Evolutionary conservation across 53 echinoderm and acorn worm species (phyloP), one percentile per base, ranked within the genome.

Genomic region (Henricia sp.): DNA sequence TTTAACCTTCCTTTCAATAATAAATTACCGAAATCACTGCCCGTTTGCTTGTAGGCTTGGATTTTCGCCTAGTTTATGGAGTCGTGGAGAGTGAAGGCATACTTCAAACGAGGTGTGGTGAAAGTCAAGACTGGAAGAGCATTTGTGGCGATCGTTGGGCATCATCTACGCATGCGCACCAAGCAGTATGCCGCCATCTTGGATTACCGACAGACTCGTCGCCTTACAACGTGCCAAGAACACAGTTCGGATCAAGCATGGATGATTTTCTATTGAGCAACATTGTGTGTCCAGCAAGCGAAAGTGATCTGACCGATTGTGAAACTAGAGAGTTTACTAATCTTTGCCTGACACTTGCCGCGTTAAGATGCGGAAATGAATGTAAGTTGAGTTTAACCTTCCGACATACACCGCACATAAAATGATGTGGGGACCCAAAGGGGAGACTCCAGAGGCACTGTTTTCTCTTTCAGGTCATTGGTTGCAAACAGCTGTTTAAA

Each of bases 131-230:
- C 14, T 76, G 76, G 76, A 5, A 76, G 1, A 27, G 57, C 17
- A 4, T 58, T 1, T 76, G 76, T 36, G 59, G 42, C 3, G 32
- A 57, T 1, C 19, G 28, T 30, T 76, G 76, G 76, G 6, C 14
- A 10, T 25, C 1, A 26, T 37, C 76, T 12, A 21, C 57, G 23
- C 59, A 40, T 58, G 76, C 43, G 26, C 76, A 43, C 11, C 25
- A 38, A 39, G 38, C 39, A 25, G 59, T 41, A 28, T 76, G 57
- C 76, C 76, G 76, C 42, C 39, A 76, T 56, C 41, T 76, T 28
- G 76, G 76, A 27, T 57, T 57, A 6, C 10, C 28, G 1, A 26
- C 41, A 4, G 28, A 24, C 59, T 12, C 21, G 25, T 57, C 17
- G 37, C 41, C 43, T 34, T 56, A 23, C 24, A 25, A 6, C 1